A percentile compares a stretch with the other conserved stretches of the same genome.
These are phyloP conservation scores for Protonemura montana DNA, from an alignment of 2,888 invertebrate species.

Conservation along the genomic window DNA sequence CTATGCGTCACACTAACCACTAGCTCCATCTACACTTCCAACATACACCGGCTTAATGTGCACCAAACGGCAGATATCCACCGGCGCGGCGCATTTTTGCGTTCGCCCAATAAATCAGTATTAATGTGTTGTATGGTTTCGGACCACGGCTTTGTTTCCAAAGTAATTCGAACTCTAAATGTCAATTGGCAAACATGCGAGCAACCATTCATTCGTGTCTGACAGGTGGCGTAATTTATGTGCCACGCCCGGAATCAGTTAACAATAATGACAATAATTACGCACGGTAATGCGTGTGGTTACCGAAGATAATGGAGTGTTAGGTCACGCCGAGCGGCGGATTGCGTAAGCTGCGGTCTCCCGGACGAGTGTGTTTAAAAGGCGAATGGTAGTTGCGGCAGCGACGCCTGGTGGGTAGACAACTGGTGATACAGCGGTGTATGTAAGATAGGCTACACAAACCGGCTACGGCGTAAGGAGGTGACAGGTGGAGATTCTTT, in stretches of 20 bases:
- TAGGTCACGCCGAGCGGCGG: neutral
- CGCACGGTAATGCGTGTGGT: neutral
- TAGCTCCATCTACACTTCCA: too few species aligned
- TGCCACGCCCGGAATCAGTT: neutral
- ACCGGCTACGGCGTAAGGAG: neutral
- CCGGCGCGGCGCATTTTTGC: neutral
- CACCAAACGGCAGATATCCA: neutral
- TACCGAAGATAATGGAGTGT: neutral
- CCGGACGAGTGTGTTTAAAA: neutral
- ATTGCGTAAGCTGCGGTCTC: neutral
- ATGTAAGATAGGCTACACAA: neutral
- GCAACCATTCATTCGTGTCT: neutral
- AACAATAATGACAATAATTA: neutral
- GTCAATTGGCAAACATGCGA: neutral
- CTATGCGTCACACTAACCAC: too few species aligned
- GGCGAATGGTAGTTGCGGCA: too few species aligned
- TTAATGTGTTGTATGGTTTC: neutral
- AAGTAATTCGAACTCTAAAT: slow-evolving; percentile 4
- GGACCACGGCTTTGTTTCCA: neutral
- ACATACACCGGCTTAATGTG: too few species aligned
- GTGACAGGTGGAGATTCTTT: neutral
- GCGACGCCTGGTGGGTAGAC: neutral
- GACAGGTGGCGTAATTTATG: neutral
- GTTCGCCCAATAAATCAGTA: neutral
- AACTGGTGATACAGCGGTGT: neutral